Evolutionary conservation across 2,113 vertebrate genomes (phyloP).

Genomic region (Isurus oxyrinchus): DNA sequence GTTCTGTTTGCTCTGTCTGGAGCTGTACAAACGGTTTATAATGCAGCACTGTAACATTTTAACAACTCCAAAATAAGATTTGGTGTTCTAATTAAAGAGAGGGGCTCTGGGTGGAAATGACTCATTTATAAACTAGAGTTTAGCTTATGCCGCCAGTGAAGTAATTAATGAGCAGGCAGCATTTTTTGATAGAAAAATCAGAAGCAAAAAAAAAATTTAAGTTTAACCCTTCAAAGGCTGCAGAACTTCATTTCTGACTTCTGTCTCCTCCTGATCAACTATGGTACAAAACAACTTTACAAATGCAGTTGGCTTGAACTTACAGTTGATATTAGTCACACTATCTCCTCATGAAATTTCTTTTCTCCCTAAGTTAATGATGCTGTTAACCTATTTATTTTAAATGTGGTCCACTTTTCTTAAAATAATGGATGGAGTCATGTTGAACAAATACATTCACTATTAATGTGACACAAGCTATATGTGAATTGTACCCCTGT

Average conservation of each 20-base stretch:
- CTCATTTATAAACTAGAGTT: slow-evolving; percentile 34
- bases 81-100: slow-evolving; percentile 23
- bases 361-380: background rate
- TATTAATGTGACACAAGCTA: background rate
- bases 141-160: slow-evolving; percentile 5
- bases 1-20: slow-evolving; percentile 72
- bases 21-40: slow-evolving; percentile 65
- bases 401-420: background rate
- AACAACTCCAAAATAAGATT: slow-evolving; percentile 30
- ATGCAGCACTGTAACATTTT: slow-evolving; percentile 8
- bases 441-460: background rate
- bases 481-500: background rate
- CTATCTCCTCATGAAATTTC: background rate
- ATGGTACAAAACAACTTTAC: background rate
- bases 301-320: background rate
- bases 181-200: slow-evolving; percentile 22
- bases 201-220: background rate
- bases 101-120: slow-evolving; percentile 14
- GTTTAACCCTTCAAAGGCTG: background rate
- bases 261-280: background rate
- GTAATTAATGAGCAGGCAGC: slow-evolving; percentile 30
- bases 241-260: background rate
- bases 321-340: background rate
- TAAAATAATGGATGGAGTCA: background rate
- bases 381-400: background rate